These are phyloP conservation scores for Drosophila limbata DNA, from an alignment of 2,888 invertebrate species.

Conservation along the genomic window DNA sequence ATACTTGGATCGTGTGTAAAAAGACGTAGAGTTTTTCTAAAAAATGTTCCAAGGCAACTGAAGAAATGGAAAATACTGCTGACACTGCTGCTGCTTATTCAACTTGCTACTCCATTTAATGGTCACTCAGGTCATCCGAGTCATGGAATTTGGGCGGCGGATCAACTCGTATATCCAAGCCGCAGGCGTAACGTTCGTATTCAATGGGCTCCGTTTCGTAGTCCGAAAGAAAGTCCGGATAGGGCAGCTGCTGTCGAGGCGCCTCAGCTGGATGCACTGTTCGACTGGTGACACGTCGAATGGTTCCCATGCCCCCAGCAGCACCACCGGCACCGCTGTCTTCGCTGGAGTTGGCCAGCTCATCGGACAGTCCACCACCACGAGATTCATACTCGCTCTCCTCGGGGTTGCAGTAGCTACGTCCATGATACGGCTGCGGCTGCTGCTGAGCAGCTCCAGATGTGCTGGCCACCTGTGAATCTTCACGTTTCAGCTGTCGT, in stretches of 20 bases:
- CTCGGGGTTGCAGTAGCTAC: slow-evolving; percentile 79
- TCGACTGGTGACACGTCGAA: slow-evolving; percentile 63
- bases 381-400: slow-evolving; percentile 84
- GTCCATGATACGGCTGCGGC: slow-evolving; percentile 74
- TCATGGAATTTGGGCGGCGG: slow-evolving; percentile 93
- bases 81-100: slow-evolving; percentile 1
- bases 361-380: slow-evolving; percentile 84
- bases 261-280: slow-evolving; percentile 19
- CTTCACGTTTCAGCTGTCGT: slow-evolving; percentile 84
- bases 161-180: slow-evolving; percentile 91
- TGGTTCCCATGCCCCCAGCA: slow-evolving; percentile 66
- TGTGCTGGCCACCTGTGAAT: slow-evolving; percentile 69
- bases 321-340: slow-evolving; percentile 74
- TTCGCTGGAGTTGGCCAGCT: slow-evolving; percentile 85
- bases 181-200: slow-evolving; percentile 89
- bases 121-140: slow-evolving; percentile 87
- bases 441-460: slow-evolving; percentile 33
- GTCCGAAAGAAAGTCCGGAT: slow-evolving; percentile 85
- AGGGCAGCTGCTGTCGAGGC: slow-evolving; percentile 85
- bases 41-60: slow-evolving; percentile 75
- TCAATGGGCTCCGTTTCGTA: slow-evolving; percentile 87
- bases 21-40: slow-evolving; percentile 70
- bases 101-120: slow-evolving; percentile 52
- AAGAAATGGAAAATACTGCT: slow-evolving; percentile 74
- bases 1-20: slow-evolving; percentile 74